Evolutionary conservation across 2,113 vertebrate genomes (phyloP).

Genomic region (Melozone crissalis): DNA sequence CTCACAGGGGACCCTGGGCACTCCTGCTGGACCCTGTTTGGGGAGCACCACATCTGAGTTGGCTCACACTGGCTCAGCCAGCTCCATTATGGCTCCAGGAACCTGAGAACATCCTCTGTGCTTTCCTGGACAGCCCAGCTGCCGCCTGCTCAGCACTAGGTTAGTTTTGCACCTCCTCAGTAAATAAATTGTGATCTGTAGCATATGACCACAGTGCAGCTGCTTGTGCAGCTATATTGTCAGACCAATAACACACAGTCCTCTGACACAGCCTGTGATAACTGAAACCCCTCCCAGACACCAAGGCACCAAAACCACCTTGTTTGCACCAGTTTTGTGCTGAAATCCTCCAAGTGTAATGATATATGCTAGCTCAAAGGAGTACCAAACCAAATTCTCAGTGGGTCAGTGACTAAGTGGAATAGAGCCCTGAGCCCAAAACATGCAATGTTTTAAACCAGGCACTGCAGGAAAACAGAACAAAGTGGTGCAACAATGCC

Average conservation of each 20-base stretch:
- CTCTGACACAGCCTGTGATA: accelerated
- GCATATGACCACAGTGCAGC: not conserved
- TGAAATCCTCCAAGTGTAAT: not conserved
- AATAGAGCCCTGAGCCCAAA: not conserved
- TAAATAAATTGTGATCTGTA: not conserved
- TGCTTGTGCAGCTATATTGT: not conserved
- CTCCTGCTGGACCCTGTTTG: not conserved
- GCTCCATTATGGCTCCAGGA: accelerated
- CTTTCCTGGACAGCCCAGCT: not conserved
- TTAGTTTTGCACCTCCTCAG: not conserved
- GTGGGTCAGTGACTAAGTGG: not conserved
- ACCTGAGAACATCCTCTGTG: not conserved
- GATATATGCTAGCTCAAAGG: not conserved
- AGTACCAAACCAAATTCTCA: not conserved
- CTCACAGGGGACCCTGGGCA: not conserved
- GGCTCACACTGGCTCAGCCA: not conserved
- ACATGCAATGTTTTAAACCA: not conserved
- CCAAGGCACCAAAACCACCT: not conserved
- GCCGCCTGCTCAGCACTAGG: not conserved
- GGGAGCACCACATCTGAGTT: not conserved
- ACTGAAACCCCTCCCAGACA: not conserved
- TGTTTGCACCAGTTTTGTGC: not conserved
- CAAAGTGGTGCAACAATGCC: not conserved
- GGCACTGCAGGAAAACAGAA: not conserved
- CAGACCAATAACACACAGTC: not conserved